phyloP scores from a whole-genome alignment of 2,888 invertebrate genomes.

The Xanthorhoe designata region DNA sequence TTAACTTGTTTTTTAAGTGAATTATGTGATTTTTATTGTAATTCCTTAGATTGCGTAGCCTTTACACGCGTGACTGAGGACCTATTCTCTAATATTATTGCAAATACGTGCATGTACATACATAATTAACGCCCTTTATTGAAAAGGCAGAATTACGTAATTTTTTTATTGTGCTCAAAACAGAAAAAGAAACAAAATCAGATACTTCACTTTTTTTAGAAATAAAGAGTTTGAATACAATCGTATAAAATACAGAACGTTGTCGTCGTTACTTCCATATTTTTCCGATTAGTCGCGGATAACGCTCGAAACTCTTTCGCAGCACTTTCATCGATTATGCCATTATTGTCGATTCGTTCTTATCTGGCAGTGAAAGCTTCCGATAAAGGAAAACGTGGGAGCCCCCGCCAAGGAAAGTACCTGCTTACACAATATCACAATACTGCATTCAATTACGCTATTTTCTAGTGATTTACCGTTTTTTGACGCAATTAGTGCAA shows the following conservation, averaged over 20 bases:
- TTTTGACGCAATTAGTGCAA: constrained; percentile 59
- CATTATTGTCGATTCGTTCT: constrained; percentile 71
- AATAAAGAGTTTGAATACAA: background rate
- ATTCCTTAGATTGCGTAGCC: constrained; percentile 12
- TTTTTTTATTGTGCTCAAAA: too few relatives aligned
- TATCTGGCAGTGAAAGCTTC: constrained; percentile 76
- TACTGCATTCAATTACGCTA: constrained; percentile 61
- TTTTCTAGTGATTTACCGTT: constrained; percentile 69
- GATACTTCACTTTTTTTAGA: background rate
- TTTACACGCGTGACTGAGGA: background rate
- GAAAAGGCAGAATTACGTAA: too few relatives aligned
- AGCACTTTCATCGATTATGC: constrained; percentile 66
- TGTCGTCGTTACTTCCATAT: constrained; percentile 25
- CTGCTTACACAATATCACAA: constrained; percentile 56
- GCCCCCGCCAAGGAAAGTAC: constrained; percentile 70
- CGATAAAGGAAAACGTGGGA: constrained; percentile 82
- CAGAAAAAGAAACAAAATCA: too few relatives aligned
- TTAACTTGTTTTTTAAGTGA: constrained; percentile 23
- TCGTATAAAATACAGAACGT: background rate
- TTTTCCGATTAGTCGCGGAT: constrained; percentile 39
- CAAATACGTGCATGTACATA: background rate
- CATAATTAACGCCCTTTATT: background rate
- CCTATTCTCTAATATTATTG: background rate
- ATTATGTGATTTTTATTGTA: constrained; percentile 31
- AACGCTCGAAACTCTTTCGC: constrained; percentile 38